Evolutionary conservation across 1,140 invertebrate genomes (phyloP).

Genomic region (Ganaspis sp.): DNA sequence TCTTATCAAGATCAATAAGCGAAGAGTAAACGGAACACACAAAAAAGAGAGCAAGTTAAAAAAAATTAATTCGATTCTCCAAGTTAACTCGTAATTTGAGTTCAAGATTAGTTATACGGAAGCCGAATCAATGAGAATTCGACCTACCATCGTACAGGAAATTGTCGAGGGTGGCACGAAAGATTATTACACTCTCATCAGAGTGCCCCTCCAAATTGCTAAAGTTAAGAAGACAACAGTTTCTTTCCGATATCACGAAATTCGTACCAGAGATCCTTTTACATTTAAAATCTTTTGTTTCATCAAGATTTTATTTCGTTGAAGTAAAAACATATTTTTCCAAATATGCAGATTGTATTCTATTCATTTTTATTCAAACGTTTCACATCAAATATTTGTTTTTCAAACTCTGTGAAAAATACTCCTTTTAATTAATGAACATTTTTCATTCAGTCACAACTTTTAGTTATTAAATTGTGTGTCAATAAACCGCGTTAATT

Average conservation of each 20-base stretch:
- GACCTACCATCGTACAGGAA: conserved; percentile 32
- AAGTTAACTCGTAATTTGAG: conserved; percentile 23
- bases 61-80: conserved; percentile 27
- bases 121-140: conserved; percentile 8
- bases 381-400: too few relatives aligned
- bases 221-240: conserved; percentile 63
- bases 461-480: too few relatives aligned
- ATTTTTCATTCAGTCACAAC: too few relatives aligned
- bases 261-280: not conserved
- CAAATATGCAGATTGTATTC: too few relatives aligned
- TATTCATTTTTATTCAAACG: too few relatives aligned
- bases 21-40: conserved; percentile 5
- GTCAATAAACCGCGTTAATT: too few relatives aligned
- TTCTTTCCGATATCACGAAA: conserved; percentile 33
- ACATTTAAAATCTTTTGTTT: not conserved
- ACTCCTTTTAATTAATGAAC: too few relatives aligned
- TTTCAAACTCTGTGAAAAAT: too few relatives aligned
- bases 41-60: not conserved
- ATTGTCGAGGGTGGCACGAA: conserved; percentile 41
- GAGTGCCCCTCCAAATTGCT: conserved; percentile 60
- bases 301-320: not conserved
- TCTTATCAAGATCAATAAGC: conserved; percentile 8
- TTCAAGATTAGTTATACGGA: conserved; percentile 25
- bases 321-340: not conserved
- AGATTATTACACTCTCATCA: conserved; percentile 66